These are phyloP conservation scores for Panorpa germanica DNA, from an alignment of 2,888 invertebrate genomes.

Conservation along the genomic window DNA sequence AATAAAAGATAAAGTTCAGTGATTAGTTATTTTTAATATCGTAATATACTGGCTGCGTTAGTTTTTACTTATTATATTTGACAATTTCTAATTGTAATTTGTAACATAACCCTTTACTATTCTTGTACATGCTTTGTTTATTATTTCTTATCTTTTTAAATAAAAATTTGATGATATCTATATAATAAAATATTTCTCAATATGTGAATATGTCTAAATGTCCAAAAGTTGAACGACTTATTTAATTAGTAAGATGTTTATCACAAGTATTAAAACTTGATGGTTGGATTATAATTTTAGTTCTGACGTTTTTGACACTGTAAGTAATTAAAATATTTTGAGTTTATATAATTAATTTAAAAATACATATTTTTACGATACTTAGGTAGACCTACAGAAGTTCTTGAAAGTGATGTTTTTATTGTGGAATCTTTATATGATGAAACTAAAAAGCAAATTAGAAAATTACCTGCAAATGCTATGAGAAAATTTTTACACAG, in stretches of 20 bases:
- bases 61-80: too few relatives aligned
- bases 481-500: conserved; percentile 67
- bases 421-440: conserved; percentile 86
- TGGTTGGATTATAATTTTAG: too few relatives aligned
- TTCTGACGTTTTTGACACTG: too few relatives aligned
- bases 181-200: not conserved
- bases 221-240: too few relatives aligned
- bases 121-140: not conserved
- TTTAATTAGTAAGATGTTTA: too few relatives aligned
- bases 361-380: too few relatives aligned
- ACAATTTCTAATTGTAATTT: too few relatives aligned
- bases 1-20: not conserved
- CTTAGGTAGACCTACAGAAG: conserved; percentile 87
- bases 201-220: too few relatives aligned
- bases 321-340: too few relatives aligned
- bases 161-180: not conserved
- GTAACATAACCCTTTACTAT: too few relatives aligned
- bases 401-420: conserved; percentile 78
- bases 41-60: too few relatives aligned
- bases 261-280: too few relatives aligned
- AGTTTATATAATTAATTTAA: conserved; percentile 9
- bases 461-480: conserved; percentile 44
- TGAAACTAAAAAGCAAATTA: conserved; percentile 62
- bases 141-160: conserved; percentile 2
- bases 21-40: not conserved